These are phyloP conservation scores for Orius insidiosus DNA, from an alignment of 1,140 invertebrate genomes.

Conservation along the genomic window DNA sequence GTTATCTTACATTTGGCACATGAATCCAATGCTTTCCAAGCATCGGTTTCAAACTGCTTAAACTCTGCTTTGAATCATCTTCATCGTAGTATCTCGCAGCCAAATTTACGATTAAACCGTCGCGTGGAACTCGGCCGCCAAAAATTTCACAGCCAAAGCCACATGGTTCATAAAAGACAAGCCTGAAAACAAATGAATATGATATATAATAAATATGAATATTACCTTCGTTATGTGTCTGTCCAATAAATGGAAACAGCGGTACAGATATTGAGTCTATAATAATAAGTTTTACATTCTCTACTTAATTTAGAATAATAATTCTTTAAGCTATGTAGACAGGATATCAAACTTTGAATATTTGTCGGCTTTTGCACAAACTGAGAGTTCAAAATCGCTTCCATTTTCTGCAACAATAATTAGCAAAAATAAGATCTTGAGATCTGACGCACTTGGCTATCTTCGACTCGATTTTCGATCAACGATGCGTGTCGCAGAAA, in stretches of 20 bases:
- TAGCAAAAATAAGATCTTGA: conserved; percentile 6
- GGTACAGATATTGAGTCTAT: conserved; percentile 16
- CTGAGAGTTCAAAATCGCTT: conserved; percentile 27
- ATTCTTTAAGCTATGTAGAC: conserved; percentile 10
- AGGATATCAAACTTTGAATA: conserved; percentile 19
- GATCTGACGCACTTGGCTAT: neutral
- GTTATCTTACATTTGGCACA: conserved; percentile 15
- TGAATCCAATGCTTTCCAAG: conserved; percentile 21
- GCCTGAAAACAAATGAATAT: conserved; percentile 16
- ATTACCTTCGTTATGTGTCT: conserved; percentile 14
- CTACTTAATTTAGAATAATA: neutral
- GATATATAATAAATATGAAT: too few species aligned
- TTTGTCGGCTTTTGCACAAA: conserved; percentile 27
- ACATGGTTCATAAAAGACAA: conserved; percentile 18
- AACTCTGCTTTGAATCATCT: neutral
- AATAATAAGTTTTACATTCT: conserved; percentile 11
- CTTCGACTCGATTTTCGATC: conserved; percentile 22
- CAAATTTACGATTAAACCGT: conserved; percentile 17
- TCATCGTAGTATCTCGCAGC: conserved; percentile 11
- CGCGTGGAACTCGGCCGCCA: conserved; percentile 9
- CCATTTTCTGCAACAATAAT: conserved; percentile 27
- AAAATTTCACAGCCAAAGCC: conserved; percentile 12
- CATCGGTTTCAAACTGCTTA: conserved; percentile 15
- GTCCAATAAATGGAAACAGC: conserved; percentile 17
- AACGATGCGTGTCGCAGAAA: conserved; percentile 28